Base-by-base conservation (phyloP, 1,140 invertebrate genomes). In the Hylaeus anthracinus region DNA sequence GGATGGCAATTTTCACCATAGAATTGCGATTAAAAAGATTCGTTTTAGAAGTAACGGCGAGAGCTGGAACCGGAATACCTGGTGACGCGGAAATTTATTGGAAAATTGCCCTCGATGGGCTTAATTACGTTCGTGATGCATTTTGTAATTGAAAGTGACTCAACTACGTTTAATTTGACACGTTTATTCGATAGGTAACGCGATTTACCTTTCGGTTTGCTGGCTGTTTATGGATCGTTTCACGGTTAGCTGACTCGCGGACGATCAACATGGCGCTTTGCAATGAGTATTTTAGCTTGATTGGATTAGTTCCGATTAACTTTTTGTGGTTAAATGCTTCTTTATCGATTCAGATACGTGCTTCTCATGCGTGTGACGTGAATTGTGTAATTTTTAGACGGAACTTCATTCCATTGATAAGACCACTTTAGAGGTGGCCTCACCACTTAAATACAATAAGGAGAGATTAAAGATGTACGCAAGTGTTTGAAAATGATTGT, bases 1-100 rank as follows among this genome's bases (percentile, higher is more conserved):
- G 60, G 63, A 45, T 67, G 48, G 78, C 78, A 80, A 80, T 80
- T 75, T 80, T 64, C 72, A 80, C 43, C 37, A 39, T 5, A 9
- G 51, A 75, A 80, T 80, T n/a, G 55, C 75, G 64, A 67, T 75
- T 39, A 12, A 48, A 48, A 26, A 14, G n/a, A 37, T 26, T 26
- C 26, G 26, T 26, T 26, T 26, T 26, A 26, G 26, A 26, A 26
- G 26, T 26, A 26, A 26, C 26, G 26, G 26, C 26, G 26, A 26
- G 26, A 26, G 26, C 26, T 26, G 26, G 26, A 26, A 26, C 26
- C n/a, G 48, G 12, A 41, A 14, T 26, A 48, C 5, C n/a, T 4
- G 37, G 64, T 26, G 53, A 9, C 5, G 53, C 41, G 26, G 66
- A 79, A 79, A 39, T 74, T 10, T 3, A 14, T 3, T 3, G 4